These are phyloP conservation scores for Leuctra nigra DNA, from an alignment of 2,888 invertebrate species.

Conservation along the genomic window DNA sequence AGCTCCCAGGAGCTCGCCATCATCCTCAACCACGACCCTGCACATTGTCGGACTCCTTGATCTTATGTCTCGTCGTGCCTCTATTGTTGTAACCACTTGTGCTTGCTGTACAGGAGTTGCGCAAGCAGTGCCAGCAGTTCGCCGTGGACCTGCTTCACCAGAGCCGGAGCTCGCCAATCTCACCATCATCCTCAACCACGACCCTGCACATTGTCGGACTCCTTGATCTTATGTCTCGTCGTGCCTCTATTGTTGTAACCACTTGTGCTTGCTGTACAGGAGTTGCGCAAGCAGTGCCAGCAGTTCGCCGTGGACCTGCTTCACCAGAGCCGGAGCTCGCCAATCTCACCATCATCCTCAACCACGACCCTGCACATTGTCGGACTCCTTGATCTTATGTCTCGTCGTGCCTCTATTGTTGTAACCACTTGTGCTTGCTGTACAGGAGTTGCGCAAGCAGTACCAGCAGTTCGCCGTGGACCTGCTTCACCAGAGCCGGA, in stretches of 20 bases:
- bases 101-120: constrained; percentile 49
- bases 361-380: constrained; percentile 87
- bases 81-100: too few relatives aligned
- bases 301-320: constrained; percentile 86
- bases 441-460: constrained; percentile 68
- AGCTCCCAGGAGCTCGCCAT: constrained; percentile 90
- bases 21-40: constrained; percentile 86
- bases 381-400: too few relatives aligned
- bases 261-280: too few relatives aligned
- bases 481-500: constrained; percentile 82
- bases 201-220: too few relatives aligned
- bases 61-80: too few relatives aligned
- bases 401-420: too few relatives aligned
- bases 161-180: constrained; percentile 88
- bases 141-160: constrained; percentile 88
- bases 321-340: constrained; percentile 85
- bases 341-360: constrained; percentile 91
- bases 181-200: constrained; percentile 89
- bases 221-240: too few relatives aligned
- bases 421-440: too few relatives aligned
- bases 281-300: constrained; percentile 78
- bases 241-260: too few relatives aligned
- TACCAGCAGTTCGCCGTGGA: constrained; percentile 90
- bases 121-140: constrained; percentile 82
- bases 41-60: too few relatives aligned